These are phyloP conservation scores for Crypturellus undulatus DNA, from an alignment of 2,113 vertebrate genomes.

Conservation along the genomic window DNA sequence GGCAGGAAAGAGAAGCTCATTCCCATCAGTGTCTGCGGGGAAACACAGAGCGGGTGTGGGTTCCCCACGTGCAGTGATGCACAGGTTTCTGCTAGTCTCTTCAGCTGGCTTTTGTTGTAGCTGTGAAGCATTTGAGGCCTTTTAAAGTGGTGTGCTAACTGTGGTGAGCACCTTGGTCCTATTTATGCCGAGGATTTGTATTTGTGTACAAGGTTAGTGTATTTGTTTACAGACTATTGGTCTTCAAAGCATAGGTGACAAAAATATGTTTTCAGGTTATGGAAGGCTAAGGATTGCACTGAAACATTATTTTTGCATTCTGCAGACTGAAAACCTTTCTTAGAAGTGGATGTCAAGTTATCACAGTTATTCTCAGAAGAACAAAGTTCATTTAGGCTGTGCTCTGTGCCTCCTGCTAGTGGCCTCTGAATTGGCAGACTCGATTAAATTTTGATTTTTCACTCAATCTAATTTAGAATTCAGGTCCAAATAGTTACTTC, in stretches of 20 bases:
- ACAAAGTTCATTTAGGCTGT: background rate
- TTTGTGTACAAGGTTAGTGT: rapidly evolving
- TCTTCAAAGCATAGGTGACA: background rate
- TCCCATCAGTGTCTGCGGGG: background rate
- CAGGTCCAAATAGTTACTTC: background rate
- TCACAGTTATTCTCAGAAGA: background rate
- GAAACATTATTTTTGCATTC: background rate
- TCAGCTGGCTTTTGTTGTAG: background rate
- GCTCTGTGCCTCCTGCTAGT: background rate
- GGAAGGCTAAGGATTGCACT: background rate
- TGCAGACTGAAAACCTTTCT: background rate
- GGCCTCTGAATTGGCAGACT: background rate
- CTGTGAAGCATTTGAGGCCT: background rate
- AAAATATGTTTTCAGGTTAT: background rate
- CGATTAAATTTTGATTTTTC: background rate
- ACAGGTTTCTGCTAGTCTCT: background rate
- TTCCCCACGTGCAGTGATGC: background rate
- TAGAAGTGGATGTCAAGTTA: background rate
- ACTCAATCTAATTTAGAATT: background rate
- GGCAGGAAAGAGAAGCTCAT: background rate
- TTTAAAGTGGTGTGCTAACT: background rate
- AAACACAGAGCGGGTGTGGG: background rate
- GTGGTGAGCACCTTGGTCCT: background rate
- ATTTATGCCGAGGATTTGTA: rapidly evolving
- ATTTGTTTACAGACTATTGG: background rate